These are phyloP conservation scores for Intellagama lesueurii DNA, from an alignment of 2,797 vertebrate species.

Conservation along the genomic window DNA sequence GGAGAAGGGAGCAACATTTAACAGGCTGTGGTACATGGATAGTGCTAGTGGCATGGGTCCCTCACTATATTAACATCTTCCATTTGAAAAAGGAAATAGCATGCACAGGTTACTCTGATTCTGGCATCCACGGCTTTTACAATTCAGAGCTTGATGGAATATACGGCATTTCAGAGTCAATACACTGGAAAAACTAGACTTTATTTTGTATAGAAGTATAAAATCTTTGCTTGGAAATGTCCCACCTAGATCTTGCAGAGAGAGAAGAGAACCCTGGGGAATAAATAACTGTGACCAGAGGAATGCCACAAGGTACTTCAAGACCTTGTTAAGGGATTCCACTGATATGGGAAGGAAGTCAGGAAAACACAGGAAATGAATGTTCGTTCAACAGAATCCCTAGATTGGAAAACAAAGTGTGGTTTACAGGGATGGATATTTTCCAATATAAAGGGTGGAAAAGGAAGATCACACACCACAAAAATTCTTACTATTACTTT, in stretches of 20 bases:
- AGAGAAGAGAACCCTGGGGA: background rate
- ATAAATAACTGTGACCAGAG: background rate
- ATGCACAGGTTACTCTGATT: background rate
- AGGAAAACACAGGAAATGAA: background rate
- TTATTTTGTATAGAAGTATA: background rate
- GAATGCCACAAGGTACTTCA: background rate
- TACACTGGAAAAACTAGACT: background rate
- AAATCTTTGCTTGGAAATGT: background rate
- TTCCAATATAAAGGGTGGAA: background rate
- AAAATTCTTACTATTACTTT: slow-evolving; percentile 33
- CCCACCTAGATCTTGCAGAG: background rate
- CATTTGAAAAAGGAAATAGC: background rate
- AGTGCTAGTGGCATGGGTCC: slow-evolving; percentile 29
- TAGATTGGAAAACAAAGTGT: background rate
- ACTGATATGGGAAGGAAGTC: background rate
- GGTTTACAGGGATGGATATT: slow-evolving; percentile 22
- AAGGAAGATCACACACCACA: background rate
- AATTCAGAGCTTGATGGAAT: background rate
- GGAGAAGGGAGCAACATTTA: slow-evolving; percentile 66
- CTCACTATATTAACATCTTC: background rate
- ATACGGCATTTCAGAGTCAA: slow-evolving; percentile 10
- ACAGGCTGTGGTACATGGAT: slow-evolving; percentile 10
- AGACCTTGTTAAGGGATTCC: background rate
- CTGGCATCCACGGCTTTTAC: background rate
- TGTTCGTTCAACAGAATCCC: background rate